Base-by-base conservation (phyloP, 2,797 vertebrate species). In the Phylloscopus collybita region DNA sequence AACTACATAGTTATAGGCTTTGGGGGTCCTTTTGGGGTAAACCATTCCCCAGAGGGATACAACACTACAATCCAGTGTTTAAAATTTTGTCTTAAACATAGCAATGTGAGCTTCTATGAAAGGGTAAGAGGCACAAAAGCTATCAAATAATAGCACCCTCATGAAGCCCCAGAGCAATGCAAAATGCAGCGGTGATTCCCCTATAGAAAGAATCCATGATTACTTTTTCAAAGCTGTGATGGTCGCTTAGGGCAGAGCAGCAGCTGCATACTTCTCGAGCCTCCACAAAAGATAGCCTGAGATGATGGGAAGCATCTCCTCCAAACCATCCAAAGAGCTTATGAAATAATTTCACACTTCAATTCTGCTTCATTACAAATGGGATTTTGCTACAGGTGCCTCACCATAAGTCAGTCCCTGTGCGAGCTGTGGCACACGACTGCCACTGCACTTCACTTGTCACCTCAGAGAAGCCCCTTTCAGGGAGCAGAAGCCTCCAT, bases 351-450 rank as follows among this genome's bases (percentile, higher is more conserved):
- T 73, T 87, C 70, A 49, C 49, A 44, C 27, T 72, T 93, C 54
- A 80, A 7, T 88, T 86, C 54, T 84, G 40, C 66, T 93, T 88
- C 80, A 75, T 49, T 86, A 59, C 56, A 72, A 79, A 79, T 38
- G 23, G 62, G 70, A 59, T 88, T 88, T 71, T 80, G 34, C 72
- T 61, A 67, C 49, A 74, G 45, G 49, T 38, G 17, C 45, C 54
- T 30, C 53, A 44, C 20, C 26, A 0, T 20, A 57, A 69, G 34
- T 9, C 44, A 76, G 70, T 70, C 75, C 42, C 40, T 1, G 1
- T 22, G 26, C 1, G 0, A 27, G 30, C 70, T 80, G 36, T 61
- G 38, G 50, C 38, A 42, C 3, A 0, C 8, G 8, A 49, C 59
- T 53, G 57, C 56, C 65, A 4, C 57, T 26, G 56, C 62, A n/a